Evolutionary conservation across 2,888 invertebrate genomes (phyloP), one percentile per base, ranked within the genome.

Genomic region (Tetragnatha montana): DNA sequence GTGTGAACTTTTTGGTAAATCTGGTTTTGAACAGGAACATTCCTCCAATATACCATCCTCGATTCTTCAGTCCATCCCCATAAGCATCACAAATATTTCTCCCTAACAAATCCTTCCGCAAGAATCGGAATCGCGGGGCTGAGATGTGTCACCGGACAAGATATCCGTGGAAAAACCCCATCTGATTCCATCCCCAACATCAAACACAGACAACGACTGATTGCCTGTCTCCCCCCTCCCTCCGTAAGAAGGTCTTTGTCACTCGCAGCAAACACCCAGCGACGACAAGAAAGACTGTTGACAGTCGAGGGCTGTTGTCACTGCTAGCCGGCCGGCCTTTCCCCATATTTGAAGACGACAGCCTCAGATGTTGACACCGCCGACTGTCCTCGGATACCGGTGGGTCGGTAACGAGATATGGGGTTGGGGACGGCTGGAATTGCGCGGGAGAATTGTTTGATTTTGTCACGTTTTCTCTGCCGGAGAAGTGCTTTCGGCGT

Each of bases 401-500:
- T 51, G 68, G 47, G 73, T 60, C 87, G 49, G 68, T 81, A 87
- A 87, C 74, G 85, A 81, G 87, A 87, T 87, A 74, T 69, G 81
- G 73, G 73, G 68, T 49, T 50, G 6, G 75, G 60, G 19, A 19
- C n/a, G 21, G 47, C 21, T 8, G 70, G 74, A 60, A 81, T 47
- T 22, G 49, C 35, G 75, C 47, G 49, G 51, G 68, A 8, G 85
- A 79, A 86, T 86, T 87, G 81, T 80, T 75, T 81, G 87, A 81
- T 81, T 85, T 87, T 81, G 81, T 87, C 87, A 87, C 87, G 87
- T 87, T 87, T 80, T 81, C 60, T 35, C 1, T 35, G 35, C 35
- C 35, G 2, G 35, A 71, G 85, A 85, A 85, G 79, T 85, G 70
- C 51, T 85, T 76, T 69, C 75, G 69, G 68, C 70, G 69, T 81